A percentile compares a stretch with the other conserved stretches of the same genome.
Evolutionary conservation across 2,113 vertebrate species (phyloP).

Genomic region (Silurus meridionalis): DNA sequence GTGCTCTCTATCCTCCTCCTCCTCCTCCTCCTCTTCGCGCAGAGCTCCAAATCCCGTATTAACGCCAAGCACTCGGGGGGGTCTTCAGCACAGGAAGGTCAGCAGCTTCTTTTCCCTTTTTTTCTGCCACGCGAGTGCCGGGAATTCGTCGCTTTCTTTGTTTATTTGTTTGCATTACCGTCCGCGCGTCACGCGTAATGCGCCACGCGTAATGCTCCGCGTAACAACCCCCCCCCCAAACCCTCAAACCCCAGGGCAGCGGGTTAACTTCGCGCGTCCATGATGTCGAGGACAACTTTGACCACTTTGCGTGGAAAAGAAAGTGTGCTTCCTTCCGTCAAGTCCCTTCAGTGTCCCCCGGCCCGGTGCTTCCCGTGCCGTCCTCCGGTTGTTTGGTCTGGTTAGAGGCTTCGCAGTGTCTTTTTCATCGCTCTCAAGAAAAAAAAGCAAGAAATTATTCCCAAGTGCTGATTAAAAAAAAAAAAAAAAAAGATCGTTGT

Average conservation of each 20-base stretch:
- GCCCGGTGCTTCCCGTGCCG: background rate
- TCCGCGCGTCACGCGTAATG: constrained; percentile 11
- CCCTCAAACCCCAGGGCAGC: constrained; percentile 26
- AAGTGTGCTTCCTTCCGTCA: background rate
- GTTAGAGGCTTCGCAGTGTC: background rate
- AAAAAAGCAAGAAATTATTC: constrained; percentile 7
- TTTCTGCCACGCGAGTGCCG: constrained; percentile 36
- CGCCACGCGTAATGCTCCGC: constrained; percentile 36
- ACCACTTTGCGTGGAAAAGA: background rate
- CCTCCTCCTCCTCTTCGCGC: constrained; percentile 64
- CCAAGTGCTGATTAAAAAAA: constrained; percentile 15
- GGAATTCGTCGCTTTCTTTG: constrained; percentile 60
- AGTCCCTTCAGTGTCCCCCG: constrained; percentile 3
- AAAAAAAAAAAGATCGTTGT: too few species aligned
- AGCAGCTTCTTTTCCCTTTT: constrained; percentile 61
- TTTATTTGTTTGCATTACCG: constrained; percentile 49
- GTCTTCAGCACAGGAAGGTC: constrained; percentile 72
- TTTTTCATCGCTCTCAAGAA: background rate
- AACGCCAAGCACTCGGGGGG: constrained; percentile 74
- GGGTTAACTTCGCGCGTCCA: constrained; percentile 21
- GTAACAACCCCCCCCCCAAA: background rate
- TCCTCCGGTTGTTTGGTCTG: background rate
- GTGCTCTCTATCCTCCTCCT: constrained; percentile 60
- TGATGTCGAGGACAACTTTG: constrained; percentile 8
- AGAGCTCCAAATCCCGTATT: constrained; percentile 70